phyloP scores from a whole-genome alignment of 2,797 vertebrate species.

The Lerista edwardsae region DNA sequence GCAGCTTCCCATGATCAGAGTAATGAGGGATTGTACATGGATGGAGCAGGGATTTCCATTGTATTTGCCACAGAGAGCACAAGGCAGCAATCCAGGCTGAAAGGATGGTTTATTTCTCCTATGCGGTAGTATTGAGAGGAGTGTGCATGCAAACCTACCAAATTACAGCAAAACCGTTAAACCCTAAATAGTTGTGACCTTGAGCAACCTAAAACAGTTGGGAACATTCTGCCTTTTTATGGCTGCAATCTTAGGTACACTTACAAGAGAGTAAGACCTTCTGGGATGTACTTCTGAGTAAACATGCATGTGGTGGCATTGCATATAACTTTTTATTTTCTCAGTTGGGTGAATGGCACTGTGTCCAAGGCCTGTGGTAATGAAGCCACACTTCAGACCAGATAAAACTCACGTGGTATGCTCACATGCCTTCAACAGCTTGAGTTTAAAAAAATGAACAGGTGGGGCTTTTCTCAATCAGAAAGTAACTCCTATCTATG shows the following conservation, averaged over 20 bases:
- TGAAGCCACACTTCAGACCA: background rate
- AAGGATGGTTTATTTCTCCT: background rate
- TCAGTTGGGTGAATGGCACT: background rate
- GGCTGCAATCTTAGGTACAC: too few relatives aligned
- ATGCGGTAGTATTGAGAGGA: too few relatives aligned
- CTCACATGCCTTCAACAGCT: too few relatives aligned
- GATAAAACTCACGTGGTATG: too few relatives aligned
- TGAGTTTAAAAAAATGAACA: background rate
- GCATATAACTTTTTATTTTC: background rate
- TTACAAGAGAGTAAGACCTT: too few relatives aligned
- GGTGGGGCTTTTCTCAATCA: too few relatives aligned
- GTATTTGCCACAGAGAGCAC: background rate
- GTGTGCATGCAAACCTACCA: background rate
- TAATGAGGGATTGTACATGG: background rate
- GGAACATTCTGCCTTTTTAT: background rate
- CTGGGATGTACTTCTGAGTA: too few relatives aligned
- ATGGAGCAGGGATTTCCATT: background rate
- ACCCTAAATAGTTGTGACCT: background rate
- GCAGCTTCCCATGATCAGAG: too few relatives aligned
- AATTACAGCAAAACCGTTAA: background rate
- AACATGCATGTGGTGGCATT: too few relatives aligned
- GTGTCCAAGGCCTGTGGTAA: too few relatives aligned
- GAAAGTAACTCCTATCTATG: background rate
- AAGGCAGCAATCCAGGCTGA: background rate
- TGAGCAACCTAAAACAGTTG: background rate